Base-by-base conservation (phyloP, 2,113 vertebrate species). In the Emydura subglobosa region DNA sequence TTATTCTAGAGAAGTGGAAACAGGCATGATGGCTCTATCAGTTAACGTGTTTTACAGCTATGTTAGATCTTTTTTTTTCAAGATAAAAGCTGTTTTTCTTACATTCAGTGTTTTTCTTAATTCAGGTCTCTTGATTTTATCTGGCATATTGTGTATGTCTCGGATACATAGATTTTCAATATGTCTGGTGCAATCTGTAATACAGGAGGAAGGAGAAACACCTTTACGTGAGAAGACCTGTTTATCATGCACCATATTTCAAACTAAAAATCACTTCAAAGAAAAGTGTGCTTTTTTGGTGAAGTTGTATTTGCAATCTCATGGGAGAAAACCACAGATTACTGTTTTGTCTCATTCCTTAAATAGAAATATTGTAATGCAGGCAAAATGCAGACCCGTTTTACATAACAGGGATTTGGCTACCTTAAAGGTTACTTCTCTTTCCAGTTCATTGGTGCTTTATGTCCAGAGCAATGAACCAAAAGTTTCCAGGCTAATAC, bases 351-450 rank as follows among this genome's bases (percentile, higher is more conserved):
- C 80, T 34, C 81, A 79, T 94, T 97, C 91, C 84, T 95, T 85
- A 95, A 84, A 91, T 90, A 96, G 78, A 88, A 94, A 82, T 95
- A 94, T 76, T 85, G 65, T 79, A 90, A 50, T 91, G 82, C 79
- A 95, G 90, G 59, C 55, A 93, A 95, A 97, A 97, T 97, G 94
- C 92, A 96, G 96, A 49, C 95, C 86, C 90, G 83, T 95, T 98
- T 97, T 96, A 97, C 91, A 91, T 98, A 97, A 97, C 89, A 83
- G 87, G 50, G 74, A 94, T 94, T 95, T 88, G 92, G 90, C 65
- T 85, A 96, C 94, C 65, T 96, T 87, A 92, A 91, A 92, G 87
- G 11, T 94, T 96, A 78, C 31, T 92, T 82, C 90, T 94, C 44
- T 83, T 93, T 94, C 91, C 83, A 85, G 55, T 93, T 94, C 91